A percentile compares a stretch with the other conserved stretches of the same genome.
Conservation (phyloP, 2,888 invertebrate species). For the Apamea sordens region DNA sequence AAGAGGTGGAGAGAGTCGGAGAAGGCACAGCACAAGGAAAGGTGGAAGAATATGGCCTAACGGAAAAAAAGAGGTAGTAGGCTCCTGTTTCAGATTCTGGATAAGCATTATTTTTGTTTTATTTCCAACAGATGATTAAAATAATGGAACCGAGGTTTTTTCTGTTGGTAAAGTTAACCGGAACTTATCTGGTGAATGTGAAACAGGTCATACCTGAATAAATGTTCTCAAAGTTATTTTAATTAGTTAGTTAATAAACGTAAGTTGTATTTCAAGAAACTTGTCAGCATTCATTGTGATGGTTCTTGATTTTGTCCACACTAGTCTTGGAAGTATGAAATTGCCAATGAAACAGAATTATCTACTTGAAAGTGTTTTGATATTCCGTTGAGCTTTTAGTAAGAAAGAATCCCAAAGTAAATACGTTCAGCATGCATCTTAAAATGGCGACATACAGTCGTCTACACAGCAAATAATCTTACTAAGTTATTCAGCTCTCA, state of each 20-base stretch:
- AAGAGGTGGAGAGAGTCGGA: too few relatives aligned
- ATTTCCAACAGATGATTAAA: too few relatives aligned
- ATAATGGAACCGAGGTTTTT: neutral
- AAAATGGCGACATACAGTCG: conserved; percentile 16
- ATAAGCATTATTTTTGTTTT: too few relatives aligned
- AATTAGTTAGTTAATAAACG: too few relatives aligned
- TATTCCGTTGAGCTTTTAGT: neutral
- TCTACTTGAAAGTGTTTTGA: neutral
- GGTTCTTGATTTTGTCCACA: neutral
- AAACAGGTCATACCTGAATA: neutral
- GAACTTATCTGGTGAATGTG: neutral
- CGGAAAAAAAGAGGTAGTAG: too few relatives aligned
- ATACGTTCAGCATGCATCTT: neutral
- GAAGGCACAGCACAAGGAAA: too few relatives aligned
- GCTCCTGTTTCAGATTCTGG: neutral
- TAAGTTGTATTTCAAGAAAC: neutral
- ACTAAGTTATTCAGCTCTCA: conserved; percentile 37
- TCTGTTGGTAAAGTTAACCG: neutral
- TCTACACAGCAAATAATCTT: conserved; percentile 20
- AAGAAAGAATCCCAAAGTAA: neutral
- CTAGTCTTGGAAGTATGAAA: neutral
- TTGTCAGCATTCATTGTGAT: neutral
- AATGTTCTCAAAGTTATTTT: neutral
- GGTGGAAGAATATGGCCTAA: too few relatives aligned
- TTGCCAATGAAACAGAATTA: neutral